A percentile compares a stretch with the other conserved stretches of the same genome.
phyloP scores from a whole-genome alignment of 2,113 vertebrate species.

The Pygoscelis adeliae region DNA sequence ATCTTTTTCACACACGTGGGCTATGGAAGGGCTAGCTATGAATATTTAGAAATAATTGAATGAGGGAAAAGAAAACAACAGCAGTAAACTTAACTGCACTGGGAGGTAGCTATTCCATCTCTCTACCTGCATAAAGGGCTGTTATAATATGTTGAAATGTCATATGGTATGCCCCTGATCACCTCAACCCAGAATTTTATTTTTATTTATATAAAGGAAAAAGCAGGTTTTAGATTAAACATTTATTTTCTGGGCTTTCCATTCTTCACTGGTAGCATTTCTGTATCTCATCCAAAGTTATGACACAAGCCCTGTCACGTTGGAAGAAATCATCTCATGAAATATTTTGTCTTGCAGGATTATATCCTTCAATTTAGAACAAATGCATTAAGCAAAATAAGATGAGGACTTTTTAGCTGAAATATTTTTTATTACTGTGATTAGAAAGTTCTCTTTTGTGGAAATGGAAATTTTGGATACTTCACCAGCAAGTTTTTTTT shows the following conservation, averaged over 20 bases:
- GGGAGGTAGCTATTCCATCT: background rate
- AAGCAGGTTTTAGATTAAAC: background rate
- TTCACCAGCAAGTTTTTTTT: background rate
- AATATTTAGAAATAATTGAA: background rate
- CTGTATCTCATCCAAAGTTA: background rate
- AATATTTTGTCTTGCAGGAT: background rate
- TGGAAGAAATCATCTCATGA: background rate
- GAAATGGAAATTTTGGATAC: background rate
- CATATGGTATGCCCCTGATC: background rate
- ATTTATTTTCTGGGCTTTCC: background rate
- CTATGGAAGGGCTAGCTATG: background rate
- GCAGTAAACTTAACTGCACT: background rate
- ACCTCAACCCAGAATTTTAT: background rate
- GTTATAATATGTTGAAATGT: background rate
- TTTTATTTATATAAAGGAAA: background rate
- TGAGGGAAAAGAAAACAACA: background rate
- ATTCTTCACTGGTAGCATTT: background rate
- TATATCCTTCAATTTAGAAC: background rate
- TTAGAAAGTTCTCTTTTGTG: background rate
- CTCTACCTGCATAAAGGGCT: background rate
- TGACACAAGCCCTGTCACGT: background rate
- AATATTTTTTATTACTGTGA: background rate
- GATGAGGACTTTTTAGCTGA: background rate
- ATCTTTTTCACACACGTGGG: accelerated
- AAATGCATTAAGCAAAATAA: background rate